phyloP scores from a whole-genome alignment of 2,888 invertebrate species.

The Acanthococcus lagerstroemiae region DNA sequence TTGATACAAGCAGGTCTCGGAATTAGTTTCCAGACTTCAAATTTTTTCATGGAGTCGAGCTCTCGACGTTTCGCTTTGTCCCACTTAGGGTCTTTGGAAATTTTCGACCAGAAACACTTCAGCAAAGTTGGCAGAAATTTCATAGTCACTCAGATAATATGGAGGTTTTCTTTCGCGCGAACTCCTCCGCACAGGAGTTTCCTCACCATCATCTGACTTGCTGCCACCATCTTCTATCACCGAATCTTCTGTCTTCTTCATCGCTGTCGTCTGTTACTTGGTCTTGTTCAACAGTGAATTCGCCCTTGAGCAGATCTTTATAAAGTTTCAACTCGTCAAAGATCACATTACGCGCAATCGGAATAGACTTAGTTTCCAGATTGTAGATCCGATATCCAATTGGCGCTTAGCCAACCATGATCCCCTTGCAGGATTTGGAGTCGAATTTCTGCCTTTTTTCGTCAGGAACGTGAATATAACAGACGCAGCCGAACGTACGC shows the following conservation, averaged over 20 bases:
- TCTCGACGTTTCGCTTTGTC: neutral
- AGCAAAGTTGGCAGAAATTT: neutral
- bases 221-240: no score
- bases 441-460: neutral
- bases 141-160: neutral
- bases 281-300: no score
- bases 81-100: neutral
- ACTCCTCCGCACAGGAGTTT: neutral
- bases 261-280: no score
- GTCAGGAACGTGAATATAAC: conserved; percentile 1
- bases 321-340: neutral
- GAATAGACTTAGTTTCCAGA: neutral
- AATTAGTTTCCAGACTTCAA: neutral
- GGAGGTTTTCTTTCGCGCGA: neutral
- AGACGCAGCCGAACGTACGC: neutral
- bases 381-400: neutral
- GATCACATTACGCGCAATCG: neutral
- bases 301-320: no score
- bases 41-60: neutral
- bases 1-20: neutral
- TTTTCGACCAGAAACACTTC: neutral
- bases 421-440: neutral
- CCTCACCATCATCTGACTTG: no score
- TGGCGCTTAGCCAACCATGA: conserved; percentile 12
- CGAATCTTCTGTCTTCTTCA: no score